Percentiles rank a stretch among this genome's conserved stretches.
Evolutionary conservation across 2,113 vertebrate species (phyloP).

Genomic region (Callithrix jacchus): DNA sequence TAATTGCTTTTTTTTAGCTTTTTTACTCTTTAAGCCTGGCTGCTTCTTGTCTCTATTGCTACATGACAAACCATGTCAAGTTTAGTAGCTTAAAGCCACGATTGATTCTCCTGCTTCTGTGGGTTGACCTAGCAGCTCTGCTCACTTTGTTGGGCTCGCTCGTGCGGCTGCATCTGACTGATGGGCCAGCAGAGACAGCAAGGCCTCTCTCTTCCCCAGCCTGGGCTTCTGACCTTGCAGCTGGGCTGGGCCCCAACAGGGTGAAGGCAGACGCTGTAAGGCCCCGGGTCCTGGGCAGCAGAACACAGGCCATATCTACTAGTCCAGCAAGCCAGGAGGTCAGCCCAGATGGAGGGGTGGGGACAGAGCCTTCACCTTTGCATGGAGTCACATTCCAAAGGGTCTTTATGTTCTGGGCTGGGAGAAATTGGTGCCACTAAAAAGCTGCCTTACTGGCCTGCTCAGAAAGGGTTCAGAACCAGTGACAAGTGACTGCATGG

Average conservation of each 20-base stretch:
- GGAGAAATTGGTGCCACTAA: not conserved
- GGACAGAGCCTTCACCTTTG: not conserved
- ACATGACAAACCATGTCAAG: not conserved
- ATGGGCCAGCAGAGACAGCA: not conserved
- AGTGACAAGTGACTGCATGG: not conserved
- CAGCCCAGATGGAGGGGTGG: not conserved
- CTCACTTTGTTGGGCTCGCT: not conserved
- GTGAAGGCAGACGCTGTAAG: not conserved
- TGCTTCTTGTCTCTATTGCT: not conserved
- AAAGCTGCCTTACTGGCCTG: not conserved
- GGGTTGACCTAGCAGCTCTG: not conserved
- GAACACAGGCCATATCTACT: not conserved
- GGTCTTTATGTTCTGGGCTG: not conserved
- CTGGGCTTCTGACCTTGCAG: not conserved
- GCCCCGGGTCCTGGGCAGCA: not conserved
- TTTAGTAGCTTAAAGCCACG: not conserved
- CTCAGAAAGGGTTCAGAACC: not conserved
- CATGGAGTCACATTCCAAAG: not conserved
- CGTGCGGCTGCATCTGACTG: not conserved
- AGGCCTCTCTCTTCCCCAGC: not conserved
- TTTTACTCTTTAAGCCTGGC: not conserved
- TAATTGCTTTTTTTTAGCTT: not conserved
- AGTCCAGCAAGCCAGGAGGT: not conserved
- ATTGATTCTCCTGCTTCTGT: not conserved
- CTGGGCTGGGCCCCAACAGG: not conserved